Percentiles rank a stretch among this genome's conserved stretches.
phyloP scores from a whole-genome alignment of 2,797 vertebrate genomes.

The Gymnopithys bicolor region DNA sequence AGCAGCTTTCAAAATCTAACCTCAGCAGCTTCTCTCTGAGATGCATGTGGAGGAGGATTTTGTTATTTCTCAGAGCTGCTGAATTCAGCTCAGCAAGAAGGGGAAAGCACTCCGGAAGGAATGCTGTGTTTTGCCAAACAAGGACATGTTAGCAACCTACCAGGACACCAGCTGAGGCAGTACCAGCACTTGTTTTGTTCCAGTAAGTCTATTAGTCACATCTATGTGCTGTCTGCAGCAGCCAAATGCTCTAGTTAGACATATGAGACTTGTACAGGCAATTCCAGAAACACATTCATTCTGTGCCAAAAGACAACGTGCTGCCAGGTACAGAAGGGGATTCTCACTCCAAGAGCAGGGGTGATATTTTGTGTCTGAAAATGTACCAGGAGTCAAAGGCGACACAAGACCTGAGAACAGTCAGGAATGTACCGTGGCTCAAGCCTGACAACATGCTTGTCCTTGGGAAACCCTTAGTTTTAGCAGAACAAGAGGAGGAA shows the following conservation, averaged over 20 bases:
- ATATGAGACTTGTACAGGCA: not conserved
- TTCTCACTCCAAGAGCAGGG: not conserved
- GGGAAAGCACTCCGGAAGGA: not conserved
- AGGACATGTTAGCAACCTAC: not conserved
- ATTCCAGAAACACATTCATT: slow-evolving; percentile 16
- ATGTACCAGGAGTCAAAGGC: not conserved
- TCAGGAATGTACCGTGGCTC: not conserved
- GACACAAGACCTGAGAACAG: not conserved
- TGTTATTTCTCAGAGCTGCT: not conserved
- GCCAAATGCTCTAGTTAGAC: not conserved
- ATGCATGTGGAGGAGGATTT: not conserved
- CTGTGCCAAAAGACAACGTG: not conserved
- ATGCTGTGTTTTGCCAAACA: not conserved
- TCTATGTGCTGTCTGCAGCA: not conserved
- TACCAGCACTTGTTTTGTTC: not conserved
- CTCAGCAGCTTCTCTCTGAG: not conserved
- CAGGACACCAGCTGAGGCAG: not conserved
- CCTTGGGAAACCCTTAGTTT: not conserved
- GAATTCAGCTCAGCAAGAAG: not conserved
- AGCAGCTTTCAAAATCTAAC: not conserved
- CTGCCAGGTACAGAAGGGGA: not conserved
- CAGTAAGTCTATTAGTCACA: slow-evolving; percentile 16
- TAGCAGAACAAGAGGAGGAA: slow-evolving; percentile 13
- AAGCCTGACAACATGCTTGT: not conserved
- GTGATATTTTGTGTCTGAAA: not conserved